phyloP scores from a whole-genome alignment of 2,797 vertebrate genomes.

The Salmo trutta region DNA sequence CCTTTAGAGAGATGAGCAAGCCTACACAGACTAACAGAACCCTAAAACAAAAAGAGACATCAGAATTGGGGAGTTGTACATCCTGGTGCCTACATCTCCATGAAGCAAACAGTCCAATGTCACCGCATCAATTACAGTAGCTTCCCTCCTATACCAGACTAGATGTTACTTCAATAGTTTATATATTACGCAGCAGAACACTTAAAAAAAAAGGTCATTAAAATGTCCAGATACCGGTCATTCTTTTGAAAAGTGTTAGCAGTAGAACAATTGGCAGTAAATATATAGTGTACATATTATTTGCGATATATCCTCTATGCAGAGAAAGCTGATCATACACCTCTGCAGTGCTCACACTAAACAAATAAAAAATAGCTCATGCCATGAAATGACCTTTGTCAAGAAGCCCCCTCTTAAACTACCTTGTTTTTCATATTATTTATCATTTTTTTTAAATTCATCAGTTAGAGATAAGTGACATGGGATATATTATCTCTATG shows the following conservation, averaged over 20 bases:
- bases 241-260: background rate
- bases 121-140: background rate
- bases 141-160: background rate
- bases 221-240: background rate
- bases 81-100: background rate
- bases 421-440: background rate
- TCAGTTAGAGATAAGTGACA: conserved; percentile 29
- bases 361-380: background rate
- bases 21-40: background rate
- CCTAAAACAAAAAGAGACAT: background rate
- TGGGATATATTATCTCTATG: conserved; percentile 22
- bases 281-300: background rate
- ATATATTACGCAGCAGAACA: background rate
- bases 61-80: background rate
- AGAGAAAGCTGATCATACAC: background rate
- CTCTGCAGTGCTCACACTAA: background rate
- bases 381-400: background rate
- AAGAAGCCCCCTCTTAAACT: background rate
- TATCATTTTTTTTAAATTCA: background rate
- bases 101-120: background rate
- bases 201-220: background rate
- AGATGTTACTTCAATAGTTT: background rate
- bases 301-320: background rate
- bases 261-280: background rate
- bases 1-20: background rate